These are phyloP conservation scores for Melieria omissa DNA, from an alignment of 2,888 invertebrate species.

Conservation along the genomic window DNA sequence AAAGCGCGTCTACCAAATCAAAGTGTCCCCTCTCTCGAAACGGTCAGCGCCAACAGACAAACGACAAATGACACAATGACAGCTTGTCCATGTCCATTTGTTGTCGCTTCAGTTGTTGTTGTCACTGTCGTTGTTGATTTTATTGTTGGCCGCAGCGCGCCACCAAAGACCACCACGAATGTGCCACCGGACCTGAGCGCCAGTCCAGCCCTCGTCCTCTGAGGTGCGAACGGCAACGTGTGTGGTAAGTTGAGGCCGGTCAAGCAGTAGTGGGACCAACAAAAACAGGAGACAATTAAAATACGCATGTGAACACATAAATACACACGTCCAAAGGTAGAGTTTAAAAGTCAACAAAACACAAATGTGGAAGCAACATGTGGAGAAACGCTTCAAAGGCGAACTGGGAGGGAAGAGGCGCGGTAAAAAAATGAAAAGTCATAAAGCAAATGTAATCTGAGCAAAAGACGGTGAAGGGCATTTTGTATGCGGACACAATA, in stretches of 20 bases:
- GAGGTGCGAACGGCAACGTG: not conserved
- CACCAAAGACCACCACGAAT: not conserved
- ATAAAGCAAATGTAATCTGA: slow-evolving; percentile 2
- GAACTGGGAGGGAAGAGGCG: not conserved
- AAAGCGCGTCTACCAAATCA: no score
- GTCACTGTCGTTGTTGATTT: not conserved
- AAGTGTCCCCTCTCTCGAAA: no score
- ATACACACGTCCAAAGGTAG: not conserved
- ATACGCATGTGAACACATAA: not conserved
- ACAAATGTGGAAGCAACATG: not conserved
- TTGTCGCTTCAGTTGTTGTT: not conserved
- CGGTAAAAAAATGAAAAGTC: not conserved
- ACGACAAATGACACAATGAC: not conserved
- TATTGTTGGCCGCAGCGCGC: not conserved
- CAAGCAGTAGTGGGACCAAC: not conserved
- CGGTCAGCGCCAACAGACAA: not conserved
- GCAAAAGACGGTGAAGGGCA: slow-evolving; percentile 1
- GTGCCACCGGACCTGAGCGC: not conserved
- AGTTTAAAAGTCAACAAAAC: no score
- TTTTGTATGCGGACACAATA: not conserved
- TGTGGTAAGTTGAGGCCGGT: not conserved
- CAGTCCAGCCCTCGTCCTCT: not conserved
- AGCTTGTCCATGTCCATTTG: not conserved
- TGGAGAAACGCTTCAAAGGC: not conserved
- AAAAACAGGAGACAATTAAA: not conserved